These are phyloP conservation scores for Hyla sarda DNA, from an alignment of 2,113 vertebrate genomes.

Conservation along the genomic window DNA sequence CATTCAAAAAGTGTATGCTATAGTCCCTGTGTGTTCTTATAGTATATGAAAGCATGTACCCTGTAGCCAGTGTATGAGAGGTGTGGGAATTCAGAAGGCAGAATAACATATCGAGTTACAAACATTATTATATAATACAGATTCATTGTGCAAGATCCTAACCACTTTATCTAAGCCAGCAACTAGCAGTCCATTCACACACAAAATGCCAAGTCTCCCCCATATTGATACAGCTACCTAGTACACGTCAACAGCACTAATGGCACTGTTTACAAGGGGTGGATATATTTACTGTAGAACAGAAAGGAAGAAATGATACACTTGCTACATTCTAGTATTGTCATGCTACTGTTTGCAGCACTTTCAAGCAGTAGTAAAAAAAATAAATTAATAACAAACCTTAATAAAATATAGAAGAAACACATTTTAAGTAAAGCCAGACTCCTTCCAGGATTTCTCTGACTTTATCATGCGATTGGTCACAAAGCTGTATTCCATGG, in stretches of 20 bases:
- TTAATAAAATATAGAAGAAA: neutral
- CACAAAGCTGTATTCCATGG: neutral
- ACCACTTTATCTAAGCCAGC: neutral
- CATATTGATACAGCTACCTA: neutral
- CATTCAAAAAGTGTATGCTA: neutral
- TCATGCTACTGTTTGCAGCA: neutral
- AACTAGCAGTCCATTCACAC: neutral
- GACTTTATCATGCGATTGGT: neutral
- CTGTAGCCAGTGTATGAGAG: constrained; percentile 5
- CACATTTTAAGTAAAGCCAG: neutral
- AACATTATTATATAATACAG: neutral
- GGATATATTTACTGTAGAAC: neutral
- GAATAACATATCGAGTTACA: constrained; percentile 13
- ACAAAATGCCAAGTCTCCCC: neutral
- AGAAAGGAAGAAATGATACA: neutral
- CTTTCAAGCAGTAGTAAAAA: neutral
- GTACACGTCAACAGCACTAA: neutral
- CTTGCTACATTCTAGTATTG: neutral
- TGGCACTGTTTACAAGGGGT: no score
- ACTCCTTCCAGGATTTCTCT: no score
- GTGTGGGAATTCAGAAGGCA: neutral
- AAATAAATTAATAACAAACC: neutral
- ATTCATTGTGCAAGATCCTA: neutral
- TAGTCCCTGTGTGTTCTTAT: neutral
- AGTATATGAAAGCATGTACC: neutral